Conservation (phyloP, 2,888 invertebrate genomes). For the Neoitamus cyanurus region DNA sequence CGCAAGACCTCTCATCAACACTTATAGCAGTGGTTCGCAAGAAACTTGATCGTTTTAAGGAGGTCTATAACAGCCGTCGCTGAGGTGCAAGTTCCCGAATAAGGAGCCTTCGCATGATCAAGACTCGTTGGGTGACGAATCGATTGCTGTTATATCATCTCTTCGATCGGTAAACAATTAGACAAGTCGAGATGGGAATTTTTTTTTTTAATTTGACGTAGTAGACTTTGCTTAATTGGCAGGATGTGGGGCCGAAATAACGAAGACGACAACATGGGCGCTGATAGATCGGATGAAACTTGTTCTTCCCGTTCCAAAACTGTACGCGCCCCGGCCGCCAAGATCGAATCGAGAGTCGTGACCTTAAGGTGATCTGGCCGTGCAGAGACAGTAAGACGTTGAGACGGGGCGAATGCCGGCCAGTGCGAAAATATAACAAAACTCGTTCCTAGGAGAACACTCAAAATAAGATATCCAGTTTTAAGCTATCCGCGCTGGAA, state of each 20-base stretch:
- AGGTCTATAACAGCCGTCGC: background rate
- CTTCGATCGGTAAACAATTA: constrained; percentile 23
- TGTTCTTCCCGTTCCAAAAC: constrained; percentile 37
- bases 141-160: constrained; percentile 36
- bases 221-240: background rate
- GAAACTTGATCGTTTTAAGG: background rate
- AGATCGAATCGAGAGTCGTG: constrained; percentile 14
- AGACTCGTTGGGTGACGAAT: constrained; percentile 29
- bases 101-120: background rate
- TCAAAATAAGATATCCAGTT: constrained; percentile 9
- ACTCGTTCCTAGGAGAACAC: background rate
- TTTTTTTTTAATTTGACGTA: background rate
- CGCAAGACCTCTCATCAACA: constrained; percentile 1
- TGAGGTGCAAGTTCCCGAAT: constrained; percentile 37
- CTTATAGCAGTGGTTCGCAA: background rate
- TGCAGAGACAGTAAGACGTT: background rate
- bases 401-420: background rate
- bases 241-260: background rate
- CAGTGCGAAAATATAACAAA: constrained; percentile 15
- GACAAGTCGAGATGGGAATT: background rate
- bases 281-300: background rate
- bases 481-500: background rate
- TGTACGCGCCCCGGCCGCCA: background rate
- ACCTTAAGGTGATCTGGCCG: constrained; percentile 29
- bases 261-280: background rate